Evolutionary conservation across 2,113 vertebrate species (phyloP), one percentile per base, ranked within the genome.

Genomic region (Felis catus): DNA sequence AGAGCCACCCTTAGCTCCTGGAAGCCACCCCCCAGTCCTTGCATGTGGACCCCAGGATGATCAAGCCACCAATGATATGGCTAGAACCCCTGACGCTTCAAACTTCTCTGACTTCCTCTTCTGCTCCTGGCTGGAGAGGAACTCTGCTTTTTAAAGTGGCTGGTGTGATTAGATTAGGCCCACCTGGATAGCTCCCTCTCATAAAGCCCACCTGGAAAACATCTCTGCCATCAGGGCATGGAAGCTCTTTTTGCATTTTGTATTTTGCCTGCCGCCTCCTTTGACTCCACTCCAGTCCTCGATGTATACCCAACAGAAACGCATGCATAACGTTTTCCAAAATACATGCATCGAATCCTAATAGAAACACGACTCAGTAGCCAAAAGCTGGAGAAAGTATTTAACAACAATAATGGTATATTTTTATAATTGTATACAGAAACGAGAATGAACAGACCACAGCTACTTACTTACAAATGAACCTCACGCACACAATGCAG

Each of bases 31-130:
- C 36, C 29, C 66, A 74, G 70, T 11, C 84, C 23, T 74, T 45
- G 53, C 4, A 5, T 18, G 6, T 12, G 68, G 31, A 51, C 61
- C 31, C 10, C 31, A 0, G 14, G 25, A 4, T 23, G 36, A 7
- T 25, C 10, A 84, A 61, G 19, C 48, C 85, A 68, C 14, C 39
- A 19, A n/a, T 1, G 0, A 41, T 0, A 4, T 31, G 31, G n/a
- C 55, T 73, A 41, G n/a, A 1, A 10, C 6, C 19, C 2, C 61
- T 27, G 0, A 6, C 0, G 1, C 39, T 68, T 80, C 84, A n/a
- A 2, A 11, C 18, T 48, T 27, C 33, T 78, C 82, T 4, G 31
- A 36, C 61, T 63, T 9, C 18, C 45, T 73, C 39, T 29, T 36
- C 79, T 39, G 33, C 19, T 70, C 70, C 7, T 15, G 23, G 48